Conservation (phyloP, 1,140 invertebrate genomes). For the Drosophila melanogaster region DNA sequence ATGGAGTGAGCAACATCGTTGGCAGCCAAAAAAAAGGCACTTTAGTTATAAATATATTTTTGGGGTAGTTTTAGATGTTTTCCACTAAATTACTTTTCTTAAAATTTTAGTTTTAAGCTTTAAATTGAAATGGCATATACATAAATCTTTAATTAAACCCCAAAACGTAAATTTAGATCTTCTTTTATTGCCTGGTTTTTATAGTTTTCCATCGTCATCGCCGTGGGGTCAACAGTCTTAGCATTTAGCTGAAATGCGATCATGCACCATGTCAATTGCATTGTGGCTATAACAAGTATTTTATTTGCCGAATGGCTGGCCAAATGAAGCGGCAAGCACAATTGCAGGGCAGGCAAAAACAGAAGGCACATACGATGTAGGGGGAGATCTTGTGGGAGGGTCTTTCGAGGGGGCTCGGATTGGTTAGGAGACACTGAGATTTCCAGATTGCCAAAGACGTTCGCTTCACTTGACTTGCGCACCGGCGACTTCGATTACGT, state of each 20-base stretch:
- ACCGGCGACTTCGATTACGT: conserved; percentile 45
- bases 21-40: background rate
- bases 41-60: background rate
- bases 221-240: conserved; percentile 29
- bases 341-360: conserved; percentile 24
- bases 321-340: conserved; percentile 26
- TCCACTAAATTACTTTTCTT: too few relatives aligned
- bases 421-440: conserved; percentile 33
- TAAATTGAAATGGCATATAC: too few relatives aligned
- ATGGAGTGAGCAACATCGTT: background rate
- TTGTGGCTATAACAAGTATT: conserved; percentile 21
- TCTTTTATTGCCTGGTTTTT: background rate
- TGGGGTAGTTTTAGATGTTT: too few relatives aligned
- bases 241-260: conserved; percentile 43
- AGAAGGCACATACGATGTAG: conserved; percentile 21
- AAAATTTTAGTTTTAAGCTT: too few relatives aligned
- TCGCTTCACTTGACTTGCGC: conserved; percentile 50
- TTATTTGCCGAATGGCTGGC: conserved; percentile 8
- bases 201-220: background rate
- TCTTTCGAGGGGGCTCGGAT: conserved; percentile 12
- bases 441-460: conserved; percentile 49
- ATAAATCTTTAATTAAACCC: too few relatives aligned
- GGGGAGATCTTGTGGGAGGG: conserved; percentile 45
- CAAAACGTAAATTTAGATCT: too few relatives aligned
- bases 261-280: conserved; percentile 38